Conservation (phyloP, 1,140 invertebrate genomes). For the Kradibia gibbosae region DNA sequence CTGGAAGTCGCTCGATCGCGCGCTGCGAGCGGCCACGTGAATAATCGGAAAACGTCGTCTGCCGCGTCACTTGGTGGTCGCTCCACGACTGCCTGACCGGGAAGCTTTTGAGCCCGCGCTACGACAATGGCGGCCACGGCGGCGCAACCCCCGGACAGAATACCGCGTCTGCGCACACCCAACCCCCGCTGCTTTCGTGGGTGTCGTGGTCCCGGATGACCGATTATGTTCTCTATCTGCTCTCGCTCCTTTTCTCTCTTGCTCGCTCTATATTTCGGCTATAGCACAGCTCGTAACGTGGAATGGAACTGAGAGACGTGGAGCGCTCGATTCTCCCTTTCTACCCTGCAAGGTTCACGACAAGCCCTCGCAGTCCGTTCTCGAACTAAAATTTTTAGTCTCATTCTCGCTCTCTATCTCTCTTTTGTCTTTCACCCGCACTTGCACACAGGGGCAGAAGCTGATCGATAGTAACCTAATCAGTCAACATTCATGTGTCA, state of each 20-base stretch:
- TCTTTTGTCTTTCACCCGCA: too few species aligned
- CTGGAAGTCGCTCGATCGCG: not conserved
- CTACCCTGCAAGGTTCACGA: too few species aligned
- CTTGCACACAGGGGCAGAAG: too few species aligned
- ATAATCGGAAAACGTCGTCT: not conserved
- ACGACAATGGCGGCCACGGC: not conserved
- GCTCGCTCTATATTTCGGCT: not conserved
- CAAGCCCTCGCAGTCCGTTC: too few species aligned
- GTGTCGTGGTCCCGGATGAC: not conserved
- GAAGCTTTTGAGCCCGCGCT: constrained; percentile 23
- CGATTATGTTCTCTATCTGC: too few species aligned
- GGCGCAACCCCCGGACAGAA: not conserved
- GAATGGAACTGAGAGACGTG: too few species aligned
- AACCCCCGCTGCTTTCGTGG: not conserved
- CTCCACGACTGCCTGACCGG: constrained; percentile 5
- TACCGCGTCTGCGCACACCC: not conserved
- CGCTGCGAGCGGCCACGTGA: not conserved
- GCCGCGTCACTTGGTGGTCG: constrained; percentile 9
- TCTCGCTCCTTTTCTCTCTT: not conserved
- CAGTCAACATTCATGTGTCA: too few species aligned
- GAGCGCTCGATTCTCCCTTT: too few species aligned
- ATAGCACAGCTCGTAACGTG: too few species aligned
- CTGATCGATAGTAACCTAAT: too few species aligned
- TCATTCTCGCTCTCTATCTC: too few species aligned
- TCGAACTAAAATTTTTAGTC: too few species aligned